phyloP scores from a whole-genome alignment of 2,888 invertebrate genomes.

The Yponomeuta sedellus region DNA sequence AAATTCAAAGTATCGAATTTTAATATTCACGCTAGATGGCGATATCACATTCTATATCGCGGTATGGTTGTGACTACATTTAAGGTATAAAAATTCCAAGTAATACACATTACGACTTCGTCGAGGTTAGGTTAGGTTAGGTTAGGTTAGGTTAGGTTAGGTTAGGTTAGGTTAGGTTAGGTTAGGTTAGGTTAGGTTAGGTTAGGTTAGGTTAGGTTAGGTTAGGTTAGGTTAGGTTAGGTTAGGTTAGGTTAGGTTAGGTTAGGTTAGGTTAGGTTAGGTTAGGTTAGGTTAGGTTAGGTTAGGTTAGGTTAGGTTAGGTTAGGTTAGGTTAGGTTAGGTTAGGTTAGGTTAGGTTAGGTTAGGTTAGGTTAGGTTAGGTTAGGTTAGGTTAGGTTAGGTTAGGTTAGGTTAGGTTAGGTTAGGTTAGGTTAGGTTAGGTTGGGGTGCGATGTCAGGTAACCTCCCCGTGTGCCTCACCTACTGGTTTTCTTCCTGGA shows the following conservation, averaged over 20 bases:
- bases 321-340: too few species aligned
- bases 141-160: constrained; percentile 17
- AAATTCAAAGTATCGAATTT: neutral
- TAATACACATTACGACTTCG: neutral
- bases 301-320: fast-evolving
- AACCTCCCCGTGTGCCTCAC: too few species aligned
- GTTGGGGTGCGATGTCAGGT: constrained; percentile 25
- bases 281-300: fast-evolving
- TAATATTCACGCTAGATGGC: neutral
- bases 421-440: constrained; percentile 25
- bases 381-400: constrained; percentile 29
- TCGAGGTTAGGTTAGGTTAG: neutral
- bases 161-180: constrained; percentile 21
- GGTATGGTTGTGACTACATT: neutral
- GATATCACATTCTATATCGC: neutral
- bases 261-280: constrained; percentile 15
- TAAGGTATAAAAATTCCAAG: neutral
- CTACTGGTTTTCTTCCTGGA: too few species aligned
- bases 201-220: constrained; percentile 21
- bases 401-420: constrained; percentile 26
- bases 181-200: constrained; percentile 21
- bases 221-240: constrained; percentile 21
- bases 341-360: constrained; percentile 16
- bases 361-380: constrained; percentile 26
- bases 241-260: constrained; percentile 23